Evolutionary conservation across 2,797 vertebrate genomes (phyloP), one percentile per base, ranked within the genome.

Genomic region (Mionectes olivaceus): DNA sequence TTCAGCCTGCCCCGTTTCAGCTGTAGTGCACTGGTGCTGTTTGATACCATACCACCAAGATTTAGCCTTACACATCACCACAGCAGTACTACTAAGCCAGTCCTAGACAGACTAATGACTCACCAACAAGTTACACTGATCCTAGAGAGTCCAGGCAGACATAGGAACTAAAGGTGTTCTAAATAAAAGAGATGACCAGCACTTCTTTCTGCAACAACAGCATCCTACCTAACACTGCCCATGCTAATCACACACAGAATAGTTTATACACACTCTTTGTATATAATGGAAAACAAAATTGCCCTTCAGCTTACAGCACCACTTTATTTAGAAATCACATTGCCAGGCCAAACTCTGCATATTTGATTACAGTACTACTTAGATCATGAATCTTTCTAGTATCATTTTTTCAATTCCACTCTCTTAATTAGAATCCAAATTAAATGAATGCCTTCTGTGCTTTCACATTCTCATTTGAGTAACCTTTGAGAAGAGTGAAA

Each of bases 401-500:
- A 70, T 2, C 1, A 5, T 44, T 86, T 92, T 89, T 79, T 56
- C 63, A 70, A 70, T 78, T 70, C 78, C 47, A 76, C 52, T 32
- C 55, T 89, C 87, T 86, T 87, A 85, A 95, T 94, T 60, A 81
- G 59, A 91, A 92, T 44, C 25, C 57, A 87, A 91, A 93, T 81
- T 89, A 94, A 94, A 93, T 46, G 3, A 78, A 84, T 63, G 80
- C 56, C 47, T 88, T 89, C 83, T 94, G 70, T 69, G 70, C 85
- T 90, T 90, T 73, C 70, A n/a, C 25, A 60, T 73, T 92, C 85
- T 82, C 69, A 60, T 82, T 76, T 81, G 73, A 46, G 73, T 28
- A 93, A 89, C 35, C 75, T 87, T 50, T 77, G 61, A 86, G 75
- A 35, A 83, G 35, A 94, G 37, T 28, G 71, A 85, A 87, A 73